Percentiles rank a stretch among this genome's conserved stretches.
Conservation (phyloP, 2,113 vertebrate genomes). For the pig (Sus scrofa) region DNA sequence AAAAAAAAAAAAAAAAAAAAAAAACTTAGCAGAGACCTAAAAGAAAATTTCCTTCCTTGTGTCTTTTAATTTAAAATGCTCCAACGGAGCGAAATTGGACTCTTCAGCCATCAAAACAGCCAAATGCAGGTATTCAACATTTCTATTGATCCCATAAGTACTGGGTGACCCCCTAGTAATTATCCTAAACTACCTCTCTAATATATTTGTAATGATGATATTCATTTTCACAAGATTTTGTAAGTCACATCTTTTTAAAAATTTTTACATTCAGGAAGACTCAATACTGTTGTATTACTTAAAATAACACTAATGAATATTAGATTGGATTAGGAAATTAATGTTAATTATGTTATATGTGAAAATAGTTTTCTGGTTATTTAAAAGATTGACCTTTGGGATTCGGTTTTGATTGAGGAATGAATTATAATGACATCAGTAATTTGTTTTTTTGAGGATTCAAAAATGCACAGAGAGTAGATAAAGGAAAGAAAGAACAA, state of each 20-base stretch:
- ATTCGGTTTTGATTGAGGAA: background rate
- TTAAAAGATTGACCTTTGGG: background rate
- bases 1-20: no score
- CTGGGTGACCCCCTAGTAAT: background rate
- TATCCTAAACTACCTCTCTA: background rate
- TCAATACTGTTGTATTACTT: background rate
- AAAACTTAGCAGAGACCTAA: background rate
- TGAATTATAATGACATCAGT: background rate
- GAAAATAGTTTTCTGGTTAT: background rate
- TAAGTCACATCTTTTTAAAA: background rate
- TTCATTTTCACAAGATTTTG: slow-evolving; percentile 3
- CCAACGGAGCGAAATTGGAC: background rate
- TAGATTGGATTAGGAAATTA: background rate
- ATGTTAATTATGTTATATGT: background rate
- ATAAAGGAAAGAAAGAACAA: no score
- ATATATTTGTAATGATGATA: background rate
- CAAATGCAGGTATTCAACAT: background rate
- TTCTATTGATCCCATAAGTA: background rate
- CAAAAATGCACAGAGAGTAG: background rate
- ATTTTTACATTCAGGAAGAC: background rate
- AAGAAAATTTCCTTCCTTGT: slow-evolving; percentile 15
- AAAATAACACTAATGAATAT: slow-evolving; percentile 11
- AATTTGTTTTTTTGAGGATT: background rate
- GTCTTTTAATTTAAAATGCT: slow-evolving; percentile 37
- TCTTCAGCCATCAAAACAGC: background rate